Percentiles rank a stretch among this genome's conserved stretches.
Evolutionary conservation across 2,888 invertebrate genomes (phyloP).

Genomic region (Eupithecia vulgata): DNA sequence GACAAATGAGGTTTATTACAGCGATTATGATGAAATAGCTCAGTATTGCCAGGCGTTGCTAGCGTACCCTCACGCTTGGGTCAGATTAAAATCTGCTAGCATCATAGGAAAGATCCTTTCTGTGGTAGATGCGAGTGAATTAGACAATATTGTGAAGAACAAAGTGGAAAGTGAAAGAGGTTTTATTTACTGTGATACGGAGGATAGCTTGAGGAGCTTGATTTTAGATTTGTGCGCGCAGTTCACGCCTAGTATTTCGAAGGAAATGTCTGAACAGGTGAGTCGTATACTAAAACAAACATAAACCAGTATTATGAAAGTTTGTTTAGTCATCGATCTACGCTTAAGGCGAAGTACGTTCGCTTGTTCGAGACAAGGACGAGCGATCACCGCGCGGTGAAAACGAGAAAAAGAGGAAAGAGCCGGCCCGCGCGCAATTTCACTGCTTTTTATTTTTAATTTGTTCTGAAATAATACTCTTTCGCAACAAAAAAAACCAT

Average conservation of each 20-base stretch:
- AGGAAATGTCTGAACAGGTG: constrained; percentile 89
- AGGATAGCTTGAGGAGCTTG: constrained; percentile 85
- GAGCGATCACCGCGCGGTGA: too few species aligned
- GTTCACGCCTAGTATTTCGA: constrained; percentile 87
- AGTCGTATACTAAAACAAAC: constrained; percentile 31
- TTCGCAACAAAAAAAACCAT: too few species aligned
- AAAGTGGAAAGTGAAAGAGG: constrained; percentile 73
- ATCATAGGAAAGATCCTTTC: constrained; percentile 89
- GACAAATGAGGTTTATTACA: constrained; percentile 72
- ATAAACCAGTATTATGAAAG: too few species aligned
- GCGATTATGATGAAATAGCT: constrained; percentile 84
- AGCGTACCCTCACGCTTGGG: constrained; percentile 94
- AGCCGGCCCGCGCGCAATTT: too few species aligned
- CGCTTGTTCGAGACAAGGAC: too few species aligned
- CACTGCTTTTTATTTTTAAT: too few species aligned
- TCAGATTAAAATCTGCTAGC: constrained; percentile 90
- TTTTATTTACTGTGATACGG: constrained; percentile 86
- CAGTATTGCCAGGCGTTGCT: constrained; percentile 89
- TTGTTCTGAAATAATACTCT: too few species aligned
- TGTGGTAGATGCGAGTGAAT: constrained; percentile 84
- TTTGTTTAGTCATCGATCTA: too few species aligned
- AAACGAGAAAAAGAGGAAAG: too few species aligned
- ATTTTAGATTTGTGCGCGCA: constrained; percentile 90
- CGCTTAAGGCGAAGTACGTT: too few species aligned
- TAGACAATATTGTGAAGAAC: constrained; percentile 78